phyloP scores from a whole-genome alignment of 2,797 vertebrate genomes.

The Taenioides sp. region DNA sequence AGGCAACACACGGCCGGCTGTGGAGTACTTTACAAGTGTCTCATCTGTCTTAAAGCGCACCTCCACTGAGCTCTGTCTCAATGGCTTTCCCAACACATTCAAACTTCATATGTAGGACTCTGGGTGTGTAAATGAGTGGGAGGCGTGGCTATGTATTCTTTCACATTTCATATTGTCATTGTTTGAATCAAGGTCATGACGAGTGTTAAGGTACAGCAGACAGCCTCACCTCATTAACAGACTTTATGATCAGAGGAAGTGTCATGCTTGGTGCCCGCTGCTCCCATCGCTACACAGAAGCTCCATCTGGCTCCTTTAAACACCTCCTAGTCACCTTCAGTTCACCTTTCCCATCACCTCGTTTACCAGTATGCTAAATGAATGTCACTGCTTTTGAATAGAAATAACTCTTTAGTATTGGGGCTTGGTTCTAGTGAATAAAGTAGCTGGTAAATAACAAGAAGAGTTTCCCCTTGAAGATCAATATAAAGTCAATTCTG shows the following conservation, averaged over 20 bases:
- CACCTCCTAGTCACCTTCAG: constrained; percentile 43
- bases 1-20: constrained; percentile 30
- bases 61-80: neutral
- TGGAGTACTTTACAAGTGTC: constrained; percentile 30
- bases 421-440: too few species aligned
- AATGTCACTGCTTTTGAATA: neutral
- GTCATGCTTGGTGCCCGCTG: constrained; percentile 9
- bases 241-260: constrained; percentile 10
- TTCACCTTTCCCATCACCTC: constrained; percentile 40
- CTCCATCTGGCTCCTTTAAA: constrained; percentile 51
- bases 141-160: constrained; percentile 1
- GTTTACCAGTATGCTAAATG: constrained; percentile 13
- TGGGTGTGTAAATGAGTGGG: too few species aligned
- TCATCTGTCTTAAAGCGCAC: neutral
- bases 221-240: constrained; percentile 10
- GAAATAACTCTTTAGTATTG: neutral
- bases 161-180: neutral
- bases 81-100: neutral
- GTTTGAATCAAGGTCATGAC: constrained; percentile 1
- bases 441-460: too few species aligned
- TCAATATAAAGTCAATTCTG: too few species aligned
- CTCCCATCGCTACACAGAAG: constrained; percentile 25
- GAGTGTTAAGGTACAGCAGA: neutral
- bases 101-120: neutral
- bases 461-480: too few species aligned